Conservation (phyloP, 2,888 invertebrate genomes). For the Drosophila infuscata region DNA sequence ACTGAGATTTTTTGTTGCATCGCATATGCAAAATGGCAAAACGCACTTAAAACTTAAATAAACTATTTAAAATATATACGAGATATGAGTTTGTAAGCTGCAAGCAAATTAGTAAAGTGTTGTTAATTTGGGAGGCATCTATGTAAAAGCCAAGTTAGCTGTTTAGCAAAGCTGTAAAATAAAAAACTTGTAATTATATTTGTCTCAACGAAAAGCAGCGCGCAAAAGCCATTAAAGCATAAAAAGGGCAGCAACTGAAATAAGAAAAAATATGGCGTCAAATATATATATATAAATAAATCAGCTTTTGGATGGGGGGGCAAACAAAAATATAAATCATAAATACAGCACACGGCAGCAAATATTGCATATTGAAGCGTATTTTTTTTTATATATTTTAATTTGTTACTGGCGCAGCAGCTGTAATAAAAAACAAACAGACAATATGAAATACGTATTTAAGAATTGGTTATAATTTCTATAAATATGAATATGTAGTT, state of each 20-base stretch:
- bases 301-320: neutral
- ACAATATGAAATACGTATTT: constrained; percentile 40
- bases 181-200: neutral
- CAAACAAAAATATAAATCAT: constrained; percentile 24
- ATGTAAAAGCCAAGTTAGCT: constrained; percentile 41
- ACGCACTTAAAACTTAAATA: constrained; percentile 58
- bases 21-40: constrained; percentile 56
- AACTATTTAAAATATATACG: constrained; percentile 24
- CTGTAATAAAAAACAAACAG: constrained; percentile 71
- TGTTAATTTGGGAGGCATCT: constrained; percentile 37
- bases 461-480: constrained; percentile 7
- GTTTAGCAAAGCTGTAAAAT: constrained; percentile 46
- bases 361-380: constrained; percentile 63
- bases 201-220: constrained; percentile 27
- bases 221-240: constrained; percentile 37
- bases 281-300: constrained; percentile 28
- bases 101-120: constrained; percentile 40
- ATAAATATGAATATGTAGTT: constrained; percentile 31
- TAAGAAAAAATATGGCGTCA: constrained; percentile 34
- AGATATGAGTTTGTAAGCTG: constrained; percentile 23
- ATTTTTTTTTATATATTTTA: constrained; percentile 28
- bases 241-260: constrained; percentile 51
- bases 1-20: constrained; percentile 36
- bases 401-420: constrained; percentile 67
- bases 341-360: constrained; percentile 56